Percentiles rank a stretch among this genome's conserved stretches.
Evolutionary conservation across 2,797 vertebrate genomes (phyloP).

Genomic region (Tinamus major): DNA sequence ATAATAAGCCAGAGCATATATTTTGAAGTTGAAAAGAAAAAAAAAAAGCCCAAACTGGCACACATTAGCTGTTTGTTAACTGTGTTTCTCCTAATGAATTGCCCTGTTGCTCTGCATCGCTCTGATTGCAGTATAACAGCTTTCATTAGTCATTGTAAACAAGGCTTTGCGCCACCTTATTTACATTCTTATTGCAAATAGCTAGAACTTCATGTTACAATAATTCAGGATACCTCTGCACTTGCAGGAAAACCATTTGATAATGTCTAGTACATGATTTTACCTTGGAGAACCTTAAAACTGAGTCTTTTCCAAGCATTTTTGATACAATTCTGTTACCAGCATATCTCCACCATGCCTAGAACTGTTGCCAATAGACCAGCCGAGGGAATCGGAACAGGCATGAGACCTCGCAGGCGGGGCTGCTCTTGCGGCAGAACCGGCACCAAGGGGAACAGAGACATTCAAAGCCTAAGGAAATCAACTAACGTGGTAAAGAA

Average conservation of each 20-base stretch:
- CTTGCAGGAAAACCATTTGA: constrained; percentile 68
- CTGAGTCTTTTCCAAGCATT: background rate
- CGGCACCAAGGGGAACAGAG: constrained; percentile 60
- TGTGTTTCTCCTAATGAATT: constrained; percentile 80
- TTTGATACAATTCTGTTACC: constrained; percentile 47
- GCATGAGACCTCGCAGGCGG: constrained; percentile 67
- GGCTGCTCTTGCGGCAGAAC: constrained; percentile 62
- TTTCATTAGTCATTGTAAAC: constrained; percentile 85
- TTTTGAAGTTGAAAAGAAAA: constrained; percentile 50
- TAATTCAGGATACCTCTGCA: constrained; percentile 65
- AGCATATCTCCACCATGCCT: constrained; percentile 47
- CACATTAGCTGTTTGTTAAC: constrained; percentile 74
- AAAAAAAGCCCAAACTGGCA: constrained; percentile 64
- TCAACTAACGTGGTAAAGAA: constrained; percentile 50
- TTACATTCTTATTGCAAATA: constrained; percentile 80
- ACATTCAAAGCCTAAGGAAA: constrained; percentile 76
- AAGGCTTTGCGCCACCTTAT: constrained; percentile 79
- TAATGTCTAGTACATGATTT: constrained; percentile 54
- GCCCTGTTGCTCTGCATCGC: constrained; percentile 79
- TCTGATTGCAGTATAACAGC: constrained; percentile 82
- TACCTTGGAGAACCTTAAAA: constrained; percentile 44
- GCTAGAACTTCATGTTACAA: constrained; percentile 75
- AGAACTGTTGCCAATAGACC: constrained; percentile 67
- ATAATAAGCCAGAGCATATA: constrained; percentile 52
- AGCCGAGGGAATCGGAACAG: constrained; percentile 63